These are phyloP conservation scores for Lasius platythorax DNA, from an alignment of 2,888 invertebrate species.

Conservation along the genomic window DNA sequence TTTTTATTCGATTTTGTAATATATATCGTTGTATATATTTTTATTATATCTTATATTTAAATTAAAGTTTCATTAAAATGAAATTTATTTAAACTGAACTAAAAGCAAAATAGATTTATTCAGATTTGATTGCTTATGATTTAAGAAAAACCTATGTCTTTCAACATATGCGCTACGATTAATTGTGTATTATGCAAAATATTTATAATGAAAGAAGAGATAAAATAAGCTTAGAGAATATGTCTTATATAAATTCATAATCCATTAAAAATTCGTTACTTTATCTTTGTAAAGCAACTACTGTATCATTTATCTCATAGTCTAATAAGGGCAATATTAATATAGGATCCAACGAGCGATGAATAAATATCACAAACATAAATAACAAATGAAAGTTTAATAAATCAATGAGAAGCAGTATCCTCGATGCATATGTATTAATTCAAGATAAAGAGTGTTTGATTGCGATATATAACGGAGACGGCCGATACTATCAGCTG, in stretches of 20 bases:
- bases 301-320: background rate
- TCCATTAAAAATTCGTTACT: background rate
- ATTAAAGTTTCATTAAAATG: constrained; percentile 1
- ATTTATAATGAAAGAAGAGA: background rate
- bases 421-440: constrained; percentile 4
- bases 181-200: background rate
- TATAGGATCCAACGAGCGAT: background rate
- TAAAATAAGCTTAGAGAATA: background rate
- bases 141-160: background rate
- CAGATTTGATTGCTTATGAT: background rate
- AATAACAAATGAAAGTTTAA: constrained; percentile 5
- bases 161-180: background rate
- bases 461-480: constrained; percentile 29
- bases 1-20: background rate
- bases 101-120: background rate
- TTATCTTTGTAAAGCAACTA: background rate
- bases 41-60: background rate
- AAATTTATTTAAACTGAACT: background rate
- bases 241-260: background rate
- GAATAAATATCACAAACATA: constrained; percentile 14
- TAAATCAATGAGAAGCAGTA: background rate
- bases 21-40: background rate
- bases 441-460: constrained; percentile 43
- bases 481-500: background rate
- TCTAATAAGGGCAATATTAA: background rate